Conservation (phyloP, 2,888 invertebrate species). For the Junonia oenone region DNA sequence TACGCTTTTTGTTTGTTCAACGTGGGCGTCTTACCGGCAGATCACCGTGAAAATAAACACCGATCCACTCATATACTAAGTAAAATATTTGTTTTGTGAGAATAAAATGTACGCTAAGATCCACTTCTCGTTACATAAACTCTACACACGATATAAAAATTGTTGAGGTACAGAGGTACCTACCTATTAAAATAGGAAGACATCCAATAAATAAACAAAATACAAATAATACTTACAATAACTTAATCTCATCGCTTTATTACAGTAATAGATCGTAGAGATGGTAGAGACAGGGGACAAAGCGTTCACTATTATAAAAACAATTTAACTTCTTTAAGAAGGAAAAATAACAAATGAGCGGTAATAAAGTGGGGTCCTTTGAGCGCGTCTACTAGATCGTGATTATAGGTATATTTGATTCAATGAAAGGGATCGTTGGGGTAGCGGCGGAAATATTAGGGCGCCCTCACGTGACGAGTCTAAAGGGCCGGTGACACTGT, state of each 20-base stretch:
- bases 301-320: constrained; percentile 16
- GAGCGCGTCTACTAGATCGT: constrained; percentile 60
- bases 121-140: neutral
- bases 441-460: constrained; percentile 59
- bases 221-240: constrained; percentile 3
- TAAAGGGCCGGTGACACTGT: constrained; percentile 25
- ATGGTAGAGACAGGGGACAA: neutral
- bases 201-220: too few relatives aligned
- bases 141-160: neutral
- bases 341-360: constrained; percentile 35
- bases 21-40: constrained; percentile 37
- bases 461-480: constrained; percentile 33
- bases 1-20: constrained; percentile 42
- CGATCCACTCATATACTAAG: constrained; percentile 10
- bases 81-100: constrained; percentile 10
- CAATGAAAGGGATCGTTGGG: constrained; percentile 61
- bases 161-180: neutral
- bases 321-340: constrained; percentile 22
- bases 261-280: constrained; percentile 4
- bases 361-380: constrained; percentile 39
- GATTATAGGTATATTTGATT: constrained; percentile 58
- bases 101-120: neutral
- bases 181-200: neutral
- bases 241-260: constrained; percentile 9
- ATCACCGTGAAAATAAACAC: constrained; percentile 28